These are phyloP conservation scores for Rhipidura dahli DNA, from an alignment of 2,113 vertebrate species.

Conservation along the genomic window DNA sequence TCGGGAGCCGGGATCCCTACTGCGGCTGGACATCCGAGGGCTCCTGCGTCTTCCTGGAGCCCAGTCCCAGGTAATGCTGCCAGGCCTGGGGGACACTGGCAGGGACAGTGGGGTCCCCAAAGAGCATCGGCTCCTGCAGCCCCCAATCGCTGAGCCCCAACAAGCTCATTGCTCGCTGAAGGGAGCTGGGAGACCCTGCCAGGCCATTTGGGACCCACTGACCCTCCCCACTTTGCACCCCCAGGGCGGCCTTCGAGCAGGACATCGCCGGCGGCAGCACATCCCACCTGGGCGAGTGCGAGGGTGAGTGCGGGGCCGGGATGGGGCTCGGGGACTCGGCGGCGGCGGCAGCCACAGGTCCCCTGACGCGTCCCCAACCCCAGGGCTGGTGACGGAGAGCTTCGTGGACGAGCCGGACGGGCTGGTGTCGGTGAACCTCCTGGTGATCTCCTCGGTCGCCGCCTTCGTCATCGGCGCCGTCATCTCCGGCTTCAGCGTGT, in stretches of 20 bases:
- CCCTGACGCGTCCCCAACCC: background rate
- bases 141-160: rapidly evolving
- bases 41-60: conserved; percentile 87
- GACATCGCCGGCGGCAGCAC: conserved; percentile 87
- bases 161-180: background rate
- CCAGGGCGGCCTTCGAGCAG: conserved; percentile 88
- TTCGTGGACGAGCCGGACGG: conserved; percentile 90
- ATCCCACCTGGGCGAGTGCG: conserved; percentile 90
- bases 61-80: conserved; percentile 81
- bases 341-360: rapidly evolving
- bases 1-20: conserved; percentile 91
- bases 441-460: conserved; percentile 91
- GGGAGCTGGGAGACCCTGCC: background rate
- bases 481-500: conserved; percentile 91
- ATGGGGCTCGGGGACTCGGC: rapidly evolving
- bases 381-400: conserved; percentile 88
- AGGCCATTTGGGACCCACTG: background rate
- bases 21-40: conserved; percentile 91
- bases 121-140: background rate
- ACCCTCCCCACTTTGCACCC: background rate
- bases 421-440: conserved; percentile 90
- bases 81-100: background rate
- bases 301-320: conserved; percentile 77
- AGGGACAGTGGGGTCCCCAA: background rate
- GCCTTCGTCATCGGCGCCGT: conserved; percentile 92